Evolutionary conservation across 2,113 vertebrate genomes (phyloP).

Genomic region (Cheilinus undulatus): DNA sequence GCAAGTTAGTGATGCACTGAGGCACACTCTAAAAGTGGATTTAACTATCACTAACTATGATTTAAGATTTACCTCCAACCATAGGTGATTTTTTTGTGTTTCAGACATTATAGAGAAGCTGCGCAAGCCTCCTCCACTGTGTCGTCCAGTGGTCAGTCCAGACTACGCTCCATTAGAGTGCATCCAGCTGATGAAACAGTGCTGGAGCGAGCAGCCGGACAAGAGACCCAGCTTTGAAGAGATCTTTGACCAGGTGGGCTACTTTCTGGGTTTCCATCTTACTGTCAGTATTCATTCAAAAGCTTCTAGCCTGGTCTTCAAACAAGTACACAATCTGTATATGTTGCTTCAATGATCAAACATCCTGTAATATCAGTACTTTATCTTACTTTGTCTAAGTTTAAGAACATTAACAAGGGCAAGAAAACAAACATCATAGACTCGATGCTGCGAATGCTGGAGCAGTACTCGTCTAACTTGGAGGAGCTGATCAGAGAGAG

Average conservation of each 20-base stretch:
- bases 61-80: too few species aligned
- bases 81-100: constrained; percentile 25
- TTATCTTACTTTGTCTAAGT: constrained; percentile 29
- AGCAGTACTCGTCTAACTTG: constrained; percentile 87
- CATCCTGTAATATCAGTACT: not conserved
- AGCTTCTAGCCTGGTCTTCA: too few species aligned
- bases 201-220: constrained; percentile 86
- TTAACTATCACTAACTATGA: too few species aligned
- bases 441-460: constrained; percentile 80
- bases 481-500: constrained; percentile 87
- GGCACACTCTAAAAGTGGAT: too few species aligned
- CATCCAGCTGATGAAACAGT: constrained; percentile 86
- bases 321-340: too few species aligned
- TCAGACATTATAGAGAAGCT: constrained; percentile 84
- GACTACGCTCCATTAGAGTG: constrained; percentile 85
- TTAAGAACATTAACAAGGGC: constrained; percentile 77
- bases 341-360: not conserved
- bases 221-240: constrained; percentile 81
- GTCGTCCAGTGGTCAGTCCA: constrained; percentile 80
- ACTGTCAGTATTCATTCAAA: too few species aligned
- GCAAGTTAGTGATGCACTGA: too few species aligned
- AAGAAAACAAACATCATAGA: constrained; percentile 79
- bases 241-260: constrained; percentile 83
- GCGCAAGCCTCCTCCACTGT: constrained; percentile 82
- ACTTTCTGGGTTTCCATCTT: too few species aligned